Evolutionary conservation across 2,797 vertebrate species (phyloP).

Genomic region (Cyclopterus lumpus): DNA sequence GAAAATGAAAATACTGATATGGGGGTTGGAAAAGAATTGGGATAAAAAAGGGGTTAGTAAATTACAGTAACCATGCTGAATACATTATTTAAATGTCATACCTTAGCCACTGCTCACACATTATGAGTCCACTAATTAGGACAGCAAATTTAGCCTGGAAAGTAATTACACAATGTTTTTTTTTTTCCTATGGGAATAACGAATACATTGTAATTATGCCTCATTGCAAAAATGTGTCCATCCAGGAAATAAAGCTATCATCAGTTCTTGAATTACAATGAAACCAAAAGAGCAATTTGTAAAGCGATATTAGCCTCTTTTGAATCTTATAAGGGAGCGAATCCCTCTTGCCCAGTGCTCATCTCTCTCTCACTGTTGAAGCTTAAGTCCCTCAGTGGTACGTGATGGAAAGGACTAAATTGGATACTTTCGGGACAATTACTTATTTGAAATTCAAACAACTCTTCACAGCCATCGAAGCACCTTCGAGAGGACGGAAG

Average conservation of each 20-base stretch:
- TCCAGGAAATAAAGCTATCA: conserved; percentile 74
- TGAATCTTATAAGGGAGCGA: conserved; percentile 67
- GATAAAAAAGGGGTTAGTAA: conserved; percentile 30
- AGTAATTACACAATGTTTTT: conserved; percentile 70
- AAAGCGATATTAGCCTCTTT: conserved; percentile 75
- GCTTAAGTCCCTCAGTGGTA: conserved; percentile 70
- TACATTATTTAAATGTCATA: conserved; percentile 69
- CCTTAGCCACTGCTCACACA: conserved; percentile 46
- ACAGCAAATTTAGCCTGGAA: conserved; percentile 59
- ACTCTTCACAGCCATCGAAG: conserved; percentile 59
- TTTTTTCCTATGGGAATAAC: conserved; percentile 62
- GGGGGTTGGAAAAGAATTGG: conserved; percentile 21
- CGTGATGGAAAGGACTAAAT: conserved; percentile 79
- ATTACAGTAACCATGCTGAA: conserved; percentile 53
- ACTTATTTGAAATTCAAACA: conserved; percentile 82
- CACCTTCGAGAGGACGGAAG: conserved; percentile 65
- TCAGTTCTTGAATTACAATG: conserved; percentile 71
- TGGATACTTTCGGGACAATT: conserved; percentile 74
- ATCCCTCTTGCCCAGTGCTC: conserved; percentile 73
- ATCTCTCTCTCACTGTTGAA: conserved; percentile 60
- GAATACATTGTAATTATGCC: conserved; percentile 74
- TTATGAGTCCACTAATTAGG: conserved; percentile 56
- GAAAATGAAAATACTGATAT: conserved; percentile 36
- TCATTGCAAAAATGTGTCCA: conserved; percentile 65
- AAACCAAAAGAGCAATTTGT: conserved; percentile 78